Evolutionary conservation across 2,888 invertebrate species (phyloP), one percentile per base, ranked within the genome.

Genomic region (Pandemis corylana): DNA sequence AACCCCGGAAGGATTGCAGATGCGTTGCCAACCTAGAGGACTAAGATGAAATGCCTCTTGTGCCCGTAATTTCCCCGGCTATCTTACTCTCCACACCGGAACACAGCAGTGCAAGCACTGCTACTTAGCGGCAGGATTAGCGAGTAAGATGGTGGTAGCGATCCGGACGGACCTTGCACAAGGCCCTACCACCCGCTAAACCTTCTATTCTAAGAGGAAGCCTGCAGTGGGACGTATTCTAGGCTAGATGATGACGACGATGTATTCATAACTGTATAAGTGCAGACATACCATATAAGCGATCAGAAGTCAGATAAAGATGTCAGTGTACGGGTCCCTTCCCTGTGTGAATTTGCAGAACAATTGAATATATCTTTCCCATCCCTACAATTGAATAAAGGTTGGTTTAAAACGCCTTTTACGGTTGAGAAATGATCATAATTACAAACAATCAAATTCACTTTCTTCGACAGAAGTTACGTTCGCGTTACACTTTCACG

Each of bases 391-490:
- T 61, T 61, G 49, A 66, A 71, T 59, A 49, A 66, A 66, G 65
- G 66, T 71, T 56, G 59, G 53, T 20, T 64, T 49, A 36, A 59
- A 71, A 36, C 59, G 59, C 65, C 46, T 64, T 42, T 71, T 66
- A 66, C 59, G 66, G 59, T 71, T 61, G 71, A 66, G 66, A 66
- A 71, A 61, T 41, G 59, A 46, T 66, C 46, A 66, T 71, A 71
- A 66, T 61, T 66, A 20, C 65, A 71, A 66, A 71, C 71, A 71
- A 71, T 71, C 71, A 56, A 53, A 64, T 71, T 71, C 49, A 49
- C 71, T 71, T 71, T 71, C 66, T 66, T 71, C 59, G 59, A 59
- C 59, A 59, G 59, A 59, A 42, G 51, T 59, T 56, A 56, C 41
- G 59, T 59, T 71, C 59, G 41, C 59, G 71, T n/a, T 71, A 71